Evolutionary conservation across 2,113 vertebrate species (phyloP).

Genomic region (Gila orcuttii): DNA sequence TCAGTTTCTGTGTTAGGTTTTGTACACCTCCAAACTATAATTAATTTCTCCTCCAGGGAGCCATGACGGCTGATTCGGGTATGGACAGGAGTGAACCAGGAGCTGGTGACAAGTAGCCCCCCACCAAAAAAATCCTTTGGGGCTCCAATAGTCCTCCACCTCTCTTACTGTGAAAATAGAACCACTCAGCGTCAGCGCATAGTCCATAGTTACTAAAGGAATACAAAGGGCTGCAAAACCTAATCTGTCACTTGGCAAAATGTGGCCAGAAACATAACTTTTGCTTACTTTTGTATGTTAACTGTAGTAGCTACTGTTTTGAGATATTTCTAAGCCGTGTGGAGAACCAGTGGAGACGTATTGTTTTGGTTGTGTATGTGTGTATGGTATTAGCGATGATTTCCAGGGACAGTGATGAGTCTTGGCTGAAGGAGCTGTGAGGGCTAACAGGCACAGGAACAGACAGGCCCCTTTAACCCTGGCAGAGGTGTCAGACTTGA

Average conservation of each 20-base stretch:
- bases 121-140: too few species aligned
- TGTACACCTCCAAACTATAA: too few species aligned
- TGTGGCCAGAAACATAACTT: not conserved
- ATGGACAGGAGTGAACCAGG: too few species aligned
- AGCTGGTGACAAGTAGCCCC: too few species aligned
- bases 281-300: not conserved
- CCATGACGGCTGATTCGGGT: too few species aligned
- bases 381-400: not conserved
- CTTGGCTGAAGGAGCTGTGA: conserved; percentile 15
- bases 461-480: conserved; percentile 12
- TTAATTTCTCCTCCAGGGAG: too few species aligned
- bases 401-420: conserved; percentile 14
- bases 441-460: not conserved
- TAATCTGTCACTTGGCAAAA: not conserved
- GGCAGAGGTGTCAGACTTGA: conserved; percentile 31
- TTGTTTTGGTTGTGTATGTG: not conserved
- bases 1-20: too few species aligned
- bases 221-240: not conserved
- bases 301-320: not conserved
- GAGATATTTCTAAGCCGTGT: not conserved
- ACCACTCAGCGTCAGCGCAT: too few species aligned
- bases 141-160: too few species aligned
- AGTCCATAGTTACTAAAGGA: too few species aligned
- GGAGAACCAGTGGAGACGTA: not conserved
- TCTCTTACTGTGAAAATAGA: too few species aligned